Conservation (phyloP, 2,888 invertebrate genomes). For the Campoplex capitator region DNA sequence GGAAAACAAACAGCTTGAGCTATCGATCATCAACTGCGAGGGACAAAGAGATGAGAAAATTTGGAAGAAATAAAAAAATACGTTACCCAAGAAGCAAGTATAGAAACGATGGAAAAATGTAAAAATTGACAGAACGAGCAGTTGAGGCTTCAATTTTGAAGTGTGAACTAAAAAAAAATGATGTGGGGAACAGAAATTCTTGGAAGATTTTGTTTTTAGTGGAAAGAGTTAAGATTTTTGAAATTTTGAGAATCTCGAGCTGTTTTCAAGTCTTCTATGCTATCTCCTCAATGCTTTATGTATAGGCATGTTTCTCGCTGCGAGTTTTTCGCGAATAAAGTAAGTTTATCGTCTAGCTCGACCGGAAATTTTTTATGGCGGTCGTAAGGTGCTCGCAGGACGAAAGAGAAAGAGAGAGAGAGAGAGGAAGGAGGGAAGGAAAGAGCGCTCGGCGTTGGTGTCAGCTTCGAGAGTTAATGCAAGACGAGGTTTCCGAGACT, state of each 20-base stretch:
- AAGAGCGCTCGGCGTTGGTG: conserved; percentile 44
- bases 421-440: background rate
- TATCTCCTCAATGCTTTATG: background rate
- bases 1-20: background rate
- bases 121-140: no score
- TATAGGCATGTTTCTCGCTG: background rate
- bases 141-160: no score
- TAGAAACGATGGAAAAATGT: no score
- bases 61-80: no score
- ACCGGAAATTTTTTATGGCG: conserved; percentile 35
- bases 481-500: conserved; percentile 68
- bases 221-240: background rate
- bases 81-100: no score
- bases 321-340: conserved; percentile 15
- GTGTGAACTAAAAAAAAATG: no score
- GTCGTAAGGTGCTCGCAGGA: conserved; percentile 20
- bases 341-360: conserved; percentile 18
- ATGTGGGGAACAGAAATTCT: no score
- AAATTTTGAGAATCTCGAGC: background rate
- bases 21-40: background rate
- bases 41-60: background rate
- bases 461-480: conserved; percentile 60
- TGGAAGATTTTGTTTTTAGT: no score
- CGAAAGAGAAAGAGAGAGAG: conserved; percentile 25
- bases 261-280: background rate